Conservation (phyloP, 2,113 vertebrate genomes). For the Cheirogaleus medius region DNA sequence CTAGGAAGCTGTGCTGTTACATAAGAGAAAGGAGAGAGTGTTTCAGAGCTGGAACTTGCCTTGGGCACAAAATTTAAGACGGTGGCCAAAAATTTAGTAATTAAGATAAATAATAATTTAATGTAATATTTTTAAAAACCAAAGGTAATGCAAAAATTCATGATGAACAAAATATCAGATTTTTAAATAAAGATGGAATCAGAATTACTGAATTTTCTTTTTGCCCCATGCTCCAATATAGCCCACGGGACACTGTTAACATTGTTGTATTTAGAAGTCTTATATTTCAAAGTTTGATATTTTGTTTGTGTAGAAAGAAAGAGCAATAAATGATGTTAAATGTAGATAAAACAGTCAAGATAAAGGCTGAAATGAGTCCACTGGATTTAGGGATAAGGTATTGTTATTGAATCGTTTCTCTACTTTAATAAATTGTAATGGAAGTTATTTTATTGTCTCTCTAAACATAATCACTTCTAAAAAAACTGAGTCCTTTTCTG, state of each 20-base stretch:
- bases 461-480: not conserved
- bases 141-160: not conserved
- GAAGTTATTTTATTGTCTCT: not conserved
- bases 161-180: not conserved
- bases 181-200: slow-evolving; percentile 8
- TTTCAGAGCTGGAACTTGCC: not conserved
- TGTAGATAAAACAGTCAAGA: not conserved
- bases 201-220: slow-evolving; percentile 4
- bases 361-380: not conserved
- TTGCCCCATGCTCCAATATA: not conserved
- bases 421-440: not conserved
- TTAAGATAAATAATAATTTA: not conserved
- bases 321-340: not conserved
- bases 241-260: not conserved
- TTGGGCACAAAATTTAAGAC: not conserved
- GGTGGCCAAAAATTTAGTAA: not conserved
- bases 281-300: not conserved
- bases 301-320: slow-evolving; percentile 6
- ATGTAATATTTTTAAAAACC: not conserved
- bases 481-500: not conserved
- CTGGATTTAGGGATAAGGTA: not conserved
- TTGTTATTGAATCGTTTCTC: not conserved
- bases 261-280: not conserved
- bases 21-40: not conserved
- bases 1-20: not conserved